These are phyloP conservation scores for Cerceris ruficornis DNA, from an alignment of 2,888 invertebrate species.

Conservation along the genomic window DNA sequence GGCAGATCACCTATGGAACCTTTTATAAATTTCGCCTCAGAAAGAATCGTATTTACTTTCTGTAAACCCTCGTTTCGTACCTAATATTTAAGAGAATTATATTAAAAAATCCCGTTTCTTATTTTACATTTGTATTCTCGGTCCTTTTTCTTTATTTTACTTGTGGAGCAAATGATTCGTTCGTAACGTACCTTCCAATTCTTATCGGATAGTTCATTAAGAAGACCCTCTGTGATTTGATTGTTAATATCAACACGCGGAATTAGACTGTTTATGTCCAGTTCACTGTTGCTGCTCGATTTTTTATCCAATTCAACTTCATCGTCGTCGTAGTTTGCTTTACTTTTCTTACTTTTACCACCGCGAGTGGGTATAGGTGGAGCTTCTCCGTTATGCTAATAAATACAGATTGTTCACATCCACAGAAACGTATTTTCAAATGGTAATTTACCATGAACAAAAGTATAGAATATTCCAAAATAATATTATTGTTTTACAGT, in stretches of 20 bases:
- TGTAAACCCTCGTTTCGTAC: conserved; percentile 83
- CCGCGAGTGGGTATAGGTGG: conserved; percentile 72
- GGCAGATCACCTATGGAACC: conserved; percentile 93
- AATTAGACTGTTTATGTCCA: conserved; percentile 84
- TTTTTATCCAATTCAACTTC: conserved; percentile 82
- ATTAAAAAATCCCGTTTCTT: neutral
- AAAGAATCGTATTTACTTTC: conserved; percentile 87
- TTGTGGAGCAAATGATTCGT: neutral
- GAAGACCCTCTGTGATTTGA: conserved; percentile 90
- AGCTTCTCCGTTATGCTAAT: conserved; percentile 68
- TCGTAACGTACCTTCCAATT: conserved; percentile 91
- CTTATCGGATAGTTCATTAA: conserved; percentile 92
- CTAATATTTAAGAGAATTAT: conserved; percentile 43
- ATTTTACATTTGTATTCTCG: neutral
- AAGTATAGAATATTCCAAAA: too few species aligned
- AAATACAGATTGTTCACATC: conserved; percentile 8
- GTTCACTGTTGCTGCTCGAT: conserved; percentile 82
- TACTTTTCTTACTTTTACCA: conserved; percentile 64
- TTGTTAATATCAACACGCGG: conserved; percentile 91
- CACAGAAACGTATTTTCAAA: neutral
- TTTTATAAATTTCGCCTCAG: conserved; percentile 91
- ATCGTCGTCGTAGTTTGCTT: conserved; percentile 78
- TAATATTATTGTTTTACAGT: neutral
- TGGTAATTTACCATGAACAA: conserved; percentile 5
- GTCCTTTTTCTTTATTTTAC: neutral